A percentile compares a stretch with the other conserved stretches of the same genome.
Evolutionary conservation across 2,797 vertebrate genomes (phyloP).

Genomic region (Chloroceryle inda): DNA sequence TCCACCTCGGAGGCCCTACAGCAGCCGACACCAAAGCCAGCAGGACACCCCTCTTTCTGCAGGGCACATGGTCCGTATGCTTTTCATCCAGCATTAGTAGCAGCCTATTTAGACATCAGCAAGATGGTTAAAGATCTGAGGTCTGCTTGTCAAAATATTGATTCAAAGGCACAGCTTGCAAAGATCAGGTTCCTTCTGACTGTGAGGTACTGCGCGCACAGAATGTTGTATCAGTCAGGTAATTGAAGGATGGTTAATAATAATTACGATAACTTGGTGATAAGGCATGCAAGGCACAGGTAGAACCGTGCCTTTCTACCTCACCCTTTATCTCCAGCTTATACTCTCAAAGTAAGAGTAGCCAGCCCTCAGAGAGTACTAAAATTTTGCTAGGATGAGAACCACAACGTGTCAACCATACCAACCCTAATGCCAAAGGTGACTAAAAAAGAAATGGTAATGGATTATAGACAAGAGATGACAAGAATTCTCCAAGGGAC

Average conservation of each 20-base stretch:
- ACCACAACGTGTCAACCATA: background rate
- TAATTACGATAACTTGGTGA: background rate
- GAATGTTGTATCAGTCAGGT: background rate
- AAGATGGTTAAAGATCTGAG: background rate
- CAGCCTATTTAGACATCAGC: background rate
- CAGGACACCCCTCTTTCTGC: background rate
- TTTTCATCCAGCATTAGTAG: background rate
- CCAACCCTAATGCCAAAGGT: background rate
- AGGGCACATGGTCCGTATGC: rapidly evolving
- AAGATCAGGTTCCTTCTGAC: background rate
- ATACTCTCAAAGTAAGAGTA: background rate
- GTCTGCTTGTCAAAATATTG: rapidly evolving
- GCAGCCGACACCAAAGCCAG: background rate
- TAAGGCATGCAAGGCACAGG: background rate
- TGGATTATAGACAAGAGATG: background rate
- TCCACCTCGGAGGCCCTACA: background rate
- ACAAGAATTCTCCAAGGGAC: constrained; percentile 32
- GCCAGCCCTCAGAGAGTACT: background rate
- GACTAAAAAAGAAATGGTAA: background rate
- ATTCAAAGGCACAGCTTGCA: background rate
- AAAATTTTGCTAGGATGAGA: background rate
- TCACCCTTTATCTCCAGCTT: background rate
- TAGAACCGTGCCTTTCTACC: background rate
- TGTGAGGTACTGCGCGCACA: background rate
- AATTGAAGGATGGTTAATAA: background rate